Evolutionary conservation across 1,140 invertebrate genomes (phyloP), one percentile per base, ranked within the genome.

Genomic region (Luehdorfia chinensis): DNA sequence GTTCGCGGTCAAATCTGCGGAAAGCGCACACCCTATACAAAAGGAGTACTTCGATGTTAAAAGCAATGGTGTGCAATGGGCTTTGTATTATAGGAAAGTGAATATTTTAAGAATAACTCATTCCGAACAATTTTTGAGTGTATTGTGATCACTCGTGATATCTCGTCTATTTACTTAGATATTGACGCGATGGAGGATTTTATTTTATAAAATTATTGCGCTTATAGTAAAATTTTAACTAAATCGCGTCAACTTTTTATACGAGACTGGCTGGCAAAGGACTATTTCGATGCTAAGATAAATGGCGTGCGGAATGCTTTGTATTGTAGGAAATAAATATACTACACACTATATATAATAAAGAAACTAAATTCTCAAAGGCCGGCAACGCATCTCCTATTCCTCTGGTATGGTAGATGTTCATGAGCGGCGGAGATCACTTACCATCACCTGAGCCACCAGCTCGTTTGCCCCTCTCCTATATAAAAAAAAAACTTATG

Each of bases 1-100:
- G 39, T 43, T 28, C 25, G 39, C 39, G 45, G 45, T 47, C 32
- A 36, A 34, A 13, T 27, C 32, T 4, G 45, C 28, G 45, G 45
- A 34, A 34, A 25, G 21, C 23, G 32, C 21, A 30, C 33, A 28
- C 23, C 25, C 13, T 41, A 14, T 43, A 43, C 23, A 15, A 47
- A 47, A 36, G 45, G 15, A 36, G 23, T 28, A 37, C 28, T 47
- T 36, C 23, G 23, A 46, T 14, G 25, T 16, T 36, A 14, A 32
- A 28, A 37, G 32, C 45, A 47, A 28, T 37, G 45, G 31, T 23
- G 45, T 32, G 45, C 23, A 36, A 21, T 27, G 31, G 13, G 32
- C 45, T 47, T 36, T 47, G 45, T 36, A 27, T 41, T 41, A 4
- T 14, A 14, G 18, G 31, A 36, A 47, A 19, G n/a, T 47, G 32